Evolutionary conservation across 2,888 invertebrate genomes (phyloP), one percentile per base, ranked within the genome.

Genomic region (Resseliella maxima): DNA sequence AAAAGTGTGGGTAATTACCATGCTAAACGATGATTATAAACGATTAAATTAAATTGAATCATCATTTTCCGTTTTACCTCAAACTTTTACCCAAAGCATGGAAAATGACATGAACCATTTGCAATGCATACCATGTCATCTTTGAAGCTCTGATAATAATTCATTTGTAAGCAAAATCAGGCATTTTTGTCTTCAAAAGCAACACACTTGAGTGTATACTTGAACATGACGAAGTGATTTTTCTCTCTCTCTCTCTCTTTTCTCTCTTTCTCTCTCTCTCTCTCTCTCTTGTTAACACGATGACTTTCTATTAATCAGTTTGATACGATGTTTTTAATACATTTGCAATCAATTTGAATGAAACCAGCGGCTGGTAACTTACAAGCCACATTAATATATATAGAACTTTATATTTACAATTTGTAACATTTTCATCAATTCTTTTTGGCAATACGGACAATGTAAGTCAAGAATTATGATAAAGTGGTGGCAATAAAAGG

Each of bases 41-140:
- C 72, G 72, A 72, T 72, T 72, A 72, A 72, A 72, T 72, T 72
- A 72, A 72, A 72, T 72, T 72, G 72, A 72, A 72, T 72, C 72
- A 72, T 72, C 31, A 72, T 72, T 72, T 72, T 72, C 31, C 72
- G 72, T 72, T 72, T n/a, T 72, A 72, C 72, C 72, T 72, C 72
- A 31, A 35, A 72, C 59, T 5, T 24, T 59, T 24, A 59, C 72
- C 15, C 31, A n/a, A n/a, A n/a, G n/a, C 15, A 15, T 35, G 15
- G 15, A 31, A 15, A 72, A 72, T 72, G 72, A 72, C 72, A 15
- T 3, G 35, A 10, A 15, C 18, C 12, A 72, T 72, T 72, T 72
- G 31, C 27, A 72, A n/a, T 72, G 72, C 72, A 24, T 59, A n/a
- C n/a, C n/a, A 24, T 59, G 59, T 35, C 31, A 31, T 72, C 72